Evolutionary conservation across 2,888 invertebrate genomes (phyloP).

Genomic region (Limnephilus marmoratus): DNA sequence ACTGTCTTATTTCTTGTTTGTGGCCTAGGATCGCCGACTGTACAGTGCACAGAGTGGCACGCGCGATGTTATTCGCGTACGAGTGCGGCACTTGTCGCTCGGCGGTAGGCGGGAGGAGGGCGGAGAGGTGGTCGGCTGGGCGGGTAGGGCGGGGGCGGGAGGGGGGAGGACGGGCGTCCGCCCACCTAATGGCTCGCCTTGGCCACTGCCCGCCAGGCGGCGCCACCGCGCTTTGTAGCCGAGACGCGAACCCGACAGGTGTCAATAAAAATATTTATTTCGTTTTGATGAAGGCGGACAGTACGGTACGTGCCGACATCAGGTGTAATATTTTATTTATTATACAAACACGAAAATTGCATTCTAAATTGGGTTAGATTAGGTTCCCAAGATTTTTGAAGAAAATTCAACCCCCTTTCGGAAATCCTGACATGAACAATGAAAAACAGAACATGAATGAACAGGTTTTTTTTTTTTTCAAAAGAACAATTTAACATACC

Average conservation of each 20-base stretch:
- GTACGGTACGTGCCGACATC: background rate
- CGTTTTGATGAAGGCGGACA: conserved; percentile 19
- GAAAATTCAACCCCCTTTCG: background rate
- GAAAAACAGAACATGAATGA: background rate
- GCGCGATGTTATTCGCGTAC: conserved; percentile 59
- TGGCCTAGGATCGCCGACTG: background rate
- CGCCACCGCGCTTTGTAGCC: conserved; percentile 52
- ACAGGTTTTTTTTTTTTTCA: no score
- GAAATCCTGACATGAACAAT: background rate
- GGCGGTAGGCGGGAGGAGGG: conserved; percentile 59
- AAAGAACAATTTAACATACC: no score
- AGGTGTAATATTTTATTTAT: background rate
- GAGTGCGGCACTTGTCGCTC: conserved; percentile 60
- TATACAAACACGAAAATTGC: background rate
- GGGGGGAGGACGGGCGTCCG: conserved; percentile 60
- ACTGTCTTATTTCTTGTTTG: conserved; percentile 36
- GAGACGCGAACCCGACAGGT: conserved; percentile 55
- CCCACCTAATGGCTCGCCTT: conserved; percentile 58
- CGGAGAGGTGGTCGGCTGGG: conserved; percentile 60
- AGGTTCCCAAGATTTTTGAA: background rate
- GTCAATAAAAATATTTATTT: conserved; percentile 47
- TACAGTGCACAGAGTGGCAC: conserved; percentile 52
- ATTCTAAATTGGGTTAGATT: background rate
- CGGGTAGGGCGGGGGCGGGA: conserved; percentile 59
- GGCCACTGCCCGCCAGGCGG: conserved; percentile 52